These are phyloP conservation scores for Cinclus mexicanus DNA, from an alignment of 2,113 vertebrate species.

Conservation along the genomic window DNA sequence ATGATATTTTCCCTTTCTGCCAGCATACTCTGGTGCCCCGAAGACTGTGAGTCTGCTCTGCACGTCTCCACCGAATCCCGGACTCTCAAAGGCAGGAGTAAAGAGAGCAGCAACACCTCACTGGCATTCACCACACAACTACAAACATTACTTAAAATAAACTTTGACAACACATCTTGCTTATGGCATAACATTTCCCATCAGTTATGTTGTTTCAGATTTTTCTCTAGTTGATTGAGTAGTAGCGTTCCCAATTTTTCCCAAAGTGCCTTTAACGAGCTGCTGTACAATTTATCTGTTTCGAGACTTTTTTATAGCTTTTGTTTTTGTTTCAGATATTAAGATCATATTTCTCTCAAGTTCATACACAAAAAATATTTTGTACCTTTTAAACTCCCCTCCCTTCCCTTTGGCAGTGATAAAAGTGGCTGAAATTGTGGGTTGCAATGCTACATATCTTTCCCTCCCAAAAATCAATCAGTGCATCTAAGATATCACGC, in stretches of 20 bases:
- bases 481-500: neutral
- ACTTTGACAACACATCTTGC: neutral
- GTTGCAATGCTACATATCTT: neutral
- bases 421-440: neutral
- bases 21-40: neutral
- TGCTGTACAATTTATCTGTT: neutral
- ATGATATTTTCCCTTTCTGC: constrained; percentile 15
- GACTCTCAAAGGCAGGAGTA: neutral
- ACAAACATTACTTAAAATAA: neutral
- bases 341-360: neutral
- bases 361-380: neutral
- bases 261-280: neutral
- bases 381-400: neutral
- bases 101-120: neutral
- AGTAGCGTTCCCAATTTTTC: neutral
- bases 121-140: neutral
- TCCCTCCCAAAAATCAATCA: neutral
- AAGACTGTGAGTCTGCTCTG: neutral
- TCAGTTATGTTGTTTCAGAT: neutral
- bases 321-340: neutral
- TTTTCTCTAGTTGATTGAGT: neutral
- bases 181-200: neutral
- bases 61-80: neutral
- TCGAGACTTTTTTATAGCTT: neutral
- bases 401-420: neutral